Evolutionary conservation across 2,797 vertebrate genomes (phyloP).

Genomic region (Merluccius polli): DNA sequence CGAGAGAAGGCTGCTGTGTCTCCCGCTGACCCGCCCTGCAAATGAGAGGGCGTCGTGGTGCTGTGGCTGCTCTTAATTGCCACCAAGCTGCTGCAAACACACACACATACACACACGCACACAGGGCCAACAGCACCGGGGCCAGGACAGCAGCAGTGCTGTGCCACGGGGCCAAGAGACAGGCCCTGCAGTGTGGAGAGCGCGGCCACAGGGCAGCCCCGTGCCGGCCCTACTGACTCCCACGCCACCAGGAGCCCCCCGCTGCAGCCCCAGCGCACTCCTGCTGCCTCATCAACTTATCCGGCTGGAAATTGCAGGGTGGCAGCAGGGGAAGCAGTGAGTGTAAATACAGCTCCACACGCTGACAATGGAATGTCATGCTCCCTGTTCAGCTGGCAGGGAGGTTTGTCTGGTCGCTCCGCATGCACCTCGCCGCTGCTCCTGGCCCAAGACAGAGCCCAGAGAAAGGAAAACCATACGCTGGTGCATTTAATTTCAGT

Average conservation of each 20-base stretch:
- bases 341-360: neutral
- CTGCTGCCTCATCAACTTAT: conserved; percentile 75
- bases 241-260: conserved; percentile 49
- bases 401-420: conserved; percentile 59
- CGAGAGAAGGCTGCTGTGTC: conserved; percentile 66
- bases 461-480: neutral
- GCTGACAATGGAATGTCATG: neutral
- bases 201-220: conserved; percentile 55
- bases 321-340: conserved; percentile 63
- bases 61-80: conserved; percentile 75
- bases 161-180: conserved; percentile 43
- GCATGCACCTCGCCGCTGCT: conserved; percentile 55
- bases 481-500: neutral
- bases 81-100: conserved; percentile 70
- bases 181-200: conserved; percentile 66
- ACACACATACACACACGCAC: conserved; percentile 10
- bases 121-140: conserved; percentile 51
- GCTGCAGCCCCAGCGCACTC: conserved; percentile 45
- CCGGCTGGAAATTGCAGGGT: conserved; percentile 73
- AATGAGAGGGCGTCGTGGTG: conserved; percentile 78
- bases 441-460: conserved; percentile 31
- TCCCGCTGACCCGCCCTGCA: conserved; percentile 75
- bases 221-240: conserved; percentile 58
- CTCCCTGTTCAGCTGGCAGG: neutral
- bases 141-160: conserved; percentile 35